Conservation (phyloP, 2,888 invertebrate genomes). For the Oxycera nigricornis region DNA sequence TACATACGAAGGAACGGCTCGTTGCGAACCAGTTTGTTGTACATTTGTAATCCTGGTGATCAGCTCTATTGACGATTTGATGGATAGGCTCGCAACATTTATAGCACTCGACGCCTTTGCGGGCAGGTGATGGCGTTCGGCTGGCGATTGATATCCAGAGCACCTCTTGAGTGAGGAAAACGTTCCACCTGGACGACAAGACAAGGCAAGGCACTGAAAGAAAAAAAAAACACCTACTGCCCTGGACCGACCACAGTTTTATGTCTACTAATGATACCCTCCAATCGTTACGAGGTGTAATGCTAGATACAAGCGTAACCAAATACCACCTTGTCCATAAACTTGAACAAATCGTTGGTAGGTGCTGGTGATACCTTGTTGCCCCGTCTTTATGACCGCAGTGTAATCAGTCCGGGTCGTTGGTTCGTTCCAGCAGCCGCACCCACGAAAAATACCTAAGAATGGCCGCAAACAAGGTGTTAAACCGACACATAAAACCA, state of each 20-base stretch:
- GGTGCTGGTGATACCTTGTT: constrained; percentile 20
- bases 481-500: constrained; percentile 46
- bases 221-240: background rate
- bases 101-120: background rate
- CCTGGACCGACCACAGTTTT: constrained; percentile 39
- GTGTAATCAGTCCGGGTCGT: constrained; percentile 2
- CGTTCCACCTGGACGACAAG: constrained; percentile 14
- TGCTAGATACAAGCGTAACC: constrained; percentile 9
- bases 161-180: background rate
- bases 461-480: constrained; percentile 43
- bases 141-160: background rate
- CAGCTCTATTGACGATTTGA: background rate
- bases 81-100: background rate
- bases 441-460: constrained; percentile 26
- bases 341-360: constrained; percentile 13
- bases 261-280: constrained; percentile 43
- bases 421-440: background rate
- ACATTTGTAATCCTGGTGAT: too few species aligned
- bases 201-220: background rate
- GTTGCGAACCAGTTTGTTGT: too few species aligned
- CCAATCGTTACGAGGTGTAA: constrained; percentile 32
- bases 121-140: constrained; percentile 9
- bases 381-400: constrained; percentile 20
- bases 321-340: constrained; percentile 23
- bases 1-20: too few species aligned